Evolutionary conservation across 2,888 invertebrate genomes (phyloP).

Genomic region (Willowsia nigromaculata): DNA sequence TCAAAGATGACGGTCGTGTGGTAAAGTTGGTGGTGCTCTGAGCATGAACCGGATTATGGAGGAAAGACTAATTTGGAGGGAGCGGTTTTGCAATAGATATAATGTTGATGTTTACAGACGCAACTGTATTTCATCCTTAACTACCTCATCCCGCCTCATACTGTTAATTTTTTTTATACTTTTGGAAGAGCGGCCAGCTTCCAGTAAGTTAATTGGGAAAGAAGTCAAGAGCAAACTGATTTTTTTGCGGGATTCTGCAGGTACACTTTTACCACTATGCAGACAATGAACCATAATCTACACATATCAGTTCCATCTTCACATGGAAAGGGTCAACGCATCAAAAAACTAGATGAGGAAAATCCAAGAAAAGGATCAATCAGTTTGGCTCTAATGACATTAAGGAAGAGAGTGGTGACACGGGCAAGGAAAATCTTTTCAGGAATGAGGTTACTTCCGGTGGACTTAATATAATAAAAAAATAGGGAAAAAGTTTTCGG

Average conservation of each 20-base stretch:
- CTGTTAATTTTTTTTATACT: neutral
- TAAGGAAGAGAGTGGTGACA: neutral
- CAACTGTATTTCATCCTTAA: no score
- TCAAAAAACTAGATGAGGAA: neutral
- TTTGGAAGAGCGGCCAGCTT: neutral
- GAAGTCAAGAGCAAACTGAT: neutral
- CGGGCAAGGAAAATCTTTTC: neutral
- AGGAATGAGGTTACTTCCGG: neutral
- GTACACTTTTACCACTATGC: no score
- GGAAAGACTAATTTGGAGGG: neutral
- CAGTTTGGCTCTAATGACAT: neutral
- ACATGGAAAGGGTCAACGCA: neutral
- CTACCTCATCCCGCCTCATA: no score
- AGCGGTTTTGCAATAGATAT: neutral
- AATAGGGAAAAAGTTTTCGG: no score
- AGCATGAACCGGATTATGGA: neutral
- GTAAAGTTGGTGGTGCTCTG: neutral
- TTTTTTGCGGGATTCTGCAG: neutral
- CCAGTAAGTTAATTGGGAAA: neutral
- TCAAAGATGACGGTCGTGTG: neutral
- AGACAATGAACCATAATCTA: neutral
- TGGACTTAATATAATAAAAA: neutral
- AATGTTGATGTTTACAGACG: neutral
- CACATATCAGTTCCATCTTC: neutral
- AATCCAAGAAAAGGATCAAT: neutral